Base-by-base conservation (phyloP, 2,888 invertebrate species). In the Andricus curvator region DNA sequence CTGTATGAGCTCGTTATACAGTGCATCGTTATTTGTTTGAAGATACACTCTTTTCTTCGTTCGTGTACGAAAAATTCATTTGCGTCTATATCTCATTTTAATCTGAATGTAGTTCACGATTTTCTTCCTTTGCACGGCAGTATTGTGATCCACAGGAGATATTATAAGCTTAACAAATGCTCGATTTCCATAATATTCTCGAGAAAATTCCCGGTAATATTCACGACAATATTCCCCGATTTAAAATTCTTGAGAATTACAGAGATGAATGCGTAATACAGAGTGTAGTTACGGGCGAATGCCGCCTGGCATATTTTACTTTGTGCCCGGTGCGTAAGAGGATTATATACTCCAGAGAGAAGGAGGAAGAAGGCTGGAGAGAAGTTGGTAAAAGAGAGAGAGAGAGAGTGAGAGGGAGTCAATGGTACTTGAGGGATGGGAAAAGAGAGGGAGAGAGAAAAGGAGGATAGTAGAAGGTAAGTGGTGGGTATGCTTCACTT, bases 291-390 rank as follows among this genome's bases (percentile, higher is more conserved):
- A 74, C 56, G 74, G 74, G 48, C 74, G 56, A 56, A 51, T 84
- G 83, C 82, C 80, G 82, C 66, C 79, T 80, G 80, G 79, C 84
- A 74, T 86, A 91, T 89, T 92, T 91, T 91, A 91, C 91, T 91
- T 92, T 91, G 90, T 91, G 89, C 91, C 86, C 88, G 88, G 89
- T 88, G 89, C 90, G 89, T 92, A 92, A 92, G 92, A 91, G 91
- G 92, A 92, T 92, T 92, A 92, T 88, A 84, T 88, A 82, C 87
- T 87, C 86, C 83, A 85, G 81, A 74, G 77, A 67, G 79, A 80
- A 76, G 33, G 76, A 82, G 77, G 78, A 64, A 78, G 77, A 44
- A 81, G 80, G 78, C 78, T 44, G n/a, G 33, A 29, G 78, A 22
- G 51, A 37, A 22, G 78, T 44, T 51, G 79, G 83, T 82, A 81